These are phyloP conservation scores for Cryptocephalus moraei DNA, from an alignment of 2,888 invertebrate species.

Conservation along the genomic window DNA sequence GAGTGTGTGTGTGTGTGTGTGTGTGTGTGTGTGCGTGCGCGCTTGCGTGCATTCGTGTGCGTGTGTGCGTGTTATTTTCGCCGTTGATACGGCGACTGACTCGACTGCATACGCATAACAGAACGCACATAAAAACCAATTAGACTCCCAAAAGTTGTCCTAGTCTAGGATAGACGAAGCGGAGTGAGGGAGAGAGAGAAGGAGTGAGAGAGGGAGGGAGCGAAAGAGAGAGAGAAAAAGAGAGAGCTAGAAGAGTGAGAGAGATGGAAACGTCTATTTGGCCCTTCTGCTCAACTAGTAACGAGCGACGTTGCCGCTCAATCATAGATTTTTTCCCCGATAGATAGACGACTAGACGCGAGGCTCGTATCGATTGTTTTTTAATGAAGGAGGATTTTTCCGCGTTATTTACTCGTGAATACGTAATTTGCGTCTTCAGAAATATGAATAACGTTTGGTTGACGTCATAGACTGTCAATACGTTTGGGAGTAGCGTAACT, in stretches of 20 bases:
- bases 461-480: too few relatives aligned
- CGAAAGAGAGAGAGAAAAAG: slow-evolving; percentile 1
- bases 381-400: too few relatives aligned
- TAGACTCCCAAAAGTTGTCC: slow-evolving; percentile 19
- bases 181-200: slow-evolving; percentile 6
- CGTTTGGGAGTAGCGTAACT: too few relatives aligned
- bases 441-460: too few relatives aligned
- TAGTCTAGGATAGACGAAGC: slow-evolving; percentile 19
- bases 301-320: slow-evolving; percentile 4
- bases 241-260: slow-evolving; percentile 5
- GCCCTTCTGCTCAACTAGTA: slow-evolving; percentile 12
- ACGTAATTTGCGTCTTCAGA: too few relatives aligned
- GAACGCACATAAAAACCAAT: slow-evolving; percentile 18
- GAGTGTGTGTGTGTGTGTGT: too few relatives aligned
- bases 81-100: slow-evolving; percentile 3
- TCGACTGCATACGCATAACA: slow-evolving; percentile 10
- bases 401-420: too few relatives aligned
- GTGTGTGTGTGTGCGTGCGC: too few relatives aligned
- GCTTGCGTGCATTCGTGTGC: too few relatives aligned
- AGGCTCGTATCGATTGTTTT: too few relatives aligned
- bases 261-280: slow-evolving; percentile 5
- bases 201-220: slow-evolving; percentile 5
- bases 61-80: slow-evolving; percentile 12
- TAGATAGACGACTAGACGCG: not conserved
- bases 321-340: not conserved